phyloP scores from a whole-genome alignment of 2,113 vertebrate genomes.

The Dipodomys stephensi region DNA sequence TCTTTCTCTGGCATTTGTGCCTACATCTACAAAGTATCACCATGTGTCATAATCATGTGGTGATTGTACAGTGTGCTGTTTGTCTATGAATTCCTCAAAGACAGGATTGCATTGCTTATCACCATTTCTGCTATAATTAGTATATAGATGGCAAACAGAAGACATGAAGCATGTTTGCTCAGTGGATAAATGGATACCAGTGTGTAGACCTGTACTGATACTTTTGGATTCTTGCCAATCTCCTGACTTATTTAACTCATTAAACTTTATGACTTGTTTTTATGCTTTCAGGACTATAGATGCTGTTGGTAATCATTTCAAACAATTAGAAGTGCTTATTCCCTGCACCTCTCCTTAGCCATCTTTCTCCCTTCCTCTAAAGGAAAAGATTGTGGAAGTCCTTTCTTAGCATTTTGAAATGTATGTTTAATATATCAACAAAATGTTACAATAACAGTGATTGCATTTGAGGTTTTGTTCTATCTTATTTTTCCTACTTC shows the following conservation, averaged over 20 bases:
- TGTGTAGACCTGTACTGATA: background rate
- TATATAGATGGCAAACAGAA: background rate
- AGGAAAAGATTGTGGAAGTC: background rate
- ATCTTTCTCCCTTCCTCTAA: background rate
- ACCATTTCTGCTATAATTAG: background rate
- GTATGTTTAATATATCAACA: background rate
- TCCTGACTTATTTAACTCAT: constrained; percentile 24
- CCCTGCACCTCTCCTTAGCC: background rate
- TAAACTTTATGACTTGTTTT: constrained; percentile 1
- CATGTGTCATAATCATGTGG: background rate
- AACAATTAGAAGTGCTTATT: background rate
- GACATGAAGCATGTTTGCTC: background rate
- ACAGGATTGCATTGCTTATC: background rate
- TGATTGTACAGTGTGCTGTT: background rate
- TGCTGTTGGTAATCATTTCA: background rate
- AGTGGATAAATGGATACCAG: background rate
- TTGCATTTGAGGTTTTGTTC: constrained; percentile 3
- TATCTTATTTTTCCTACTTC: background rate
- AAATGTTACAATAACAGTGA: background rate
- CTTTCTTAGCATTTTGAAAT: constrained; percentile 42
- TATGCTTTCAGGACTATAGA: background rate
- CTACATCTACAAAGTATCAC: background rate
- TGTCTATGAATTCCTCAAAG: background rate
- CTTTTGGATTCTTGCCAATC: constrained; percentile 9
- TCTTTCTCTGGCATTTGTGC: background rate